Conservation (phyloP, 1,140 invertebrate species). For the Trinorchestia longiramus region DNA sequence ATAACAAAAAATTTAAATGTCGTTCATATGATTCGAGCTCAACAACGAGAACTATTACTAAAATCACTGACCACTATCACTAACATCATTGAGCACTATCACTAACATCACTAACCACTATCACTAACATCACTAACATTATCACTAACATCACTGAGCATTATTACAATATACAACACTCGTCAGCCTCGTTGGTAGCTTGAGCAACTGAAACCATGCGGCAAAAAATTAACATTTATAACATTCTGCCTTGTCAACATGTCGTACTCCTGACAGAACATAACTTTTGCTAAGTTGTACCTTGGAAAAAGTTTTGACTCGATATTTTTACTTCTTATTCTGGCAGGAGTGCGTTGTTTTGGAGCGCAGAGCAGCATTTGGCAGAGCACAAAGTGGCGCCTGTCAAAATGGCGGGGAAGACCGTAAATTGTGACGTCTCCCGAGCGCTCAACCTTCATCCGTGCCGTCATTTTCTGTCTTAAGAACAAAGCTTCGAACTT, state of each 20-base stretch:
- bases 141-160: too few relatives aligned
- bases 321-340: neutral
- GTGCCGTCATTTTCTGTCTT: constrained; percentile 35
- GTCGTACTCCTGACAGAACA: neutral
- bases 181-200: too few relatives aligned
- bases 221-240: neutral
- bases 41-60: too few relatives aligned
- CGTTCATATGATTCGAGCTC: too few relatives aligned
- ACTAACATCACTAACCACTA: too few relatives aligned
- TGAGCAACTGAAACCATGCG: neutral
- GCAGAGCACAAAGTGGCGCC: constrained; percentile 13
- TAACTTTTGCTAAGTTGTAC: neutral
- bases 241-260: neutral
- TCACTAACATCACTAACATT: too few relatives aligned
- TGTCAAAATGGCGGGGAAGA: constrained; percentile 12
- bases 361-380: neutral
- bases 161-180: too few relatives aligned
- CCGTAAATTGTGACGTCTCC: constrained; percentile 21
- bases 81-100: too few relatives aligned
- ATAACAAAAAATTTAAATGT: too few relatives aligned
- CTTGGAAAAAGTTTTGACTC: neutral
- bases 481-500: constrained; percentile 43
- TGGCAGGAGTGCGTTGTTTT: neutral
- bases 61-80: too few relatives aligned
- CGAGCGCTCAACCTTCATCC: neutral